phyloP scores from a whole-genome alignment of 2,888 invertebrate genomes.

The Anthrax anthrax region DNA sequence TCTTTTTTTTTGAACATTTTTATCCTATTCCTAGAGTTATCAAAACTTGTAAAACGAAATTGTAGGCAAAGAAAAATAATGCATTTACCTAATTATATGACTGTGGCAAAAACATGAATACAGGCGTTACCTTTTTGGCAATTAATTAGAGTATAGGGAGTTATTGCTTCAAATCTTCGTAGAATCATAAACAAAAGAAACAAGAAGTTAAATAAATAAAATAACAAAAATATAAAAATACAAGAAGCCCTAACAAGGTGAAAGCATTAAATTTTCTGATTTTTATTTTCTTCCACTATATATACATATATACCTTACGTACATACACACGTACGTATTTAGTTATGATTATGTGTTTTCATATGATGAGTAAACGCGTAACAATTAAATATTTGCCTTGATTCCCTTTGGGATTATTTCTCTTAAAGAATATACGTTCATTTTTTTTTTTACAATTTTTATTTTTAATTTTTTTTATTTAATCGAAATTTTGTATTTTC shows the following conservation, averaged over 20 bases:
- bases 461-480: background rate
- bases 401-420: slow-evolving; percentile 1
- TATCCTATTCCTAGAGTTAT: no score
- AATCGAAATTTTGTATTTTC: background rate
- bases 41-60: no score
- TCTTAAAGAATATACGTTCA: background rate
- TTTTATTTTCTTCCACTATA: background rate
- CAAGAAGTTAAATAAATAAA: no score
- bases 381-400: slow-evolving; percentile 4
- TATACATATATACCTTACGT: no score
- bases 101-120: slow-evolving; percentile 1
- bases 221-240: no score
- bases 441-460: background rate
- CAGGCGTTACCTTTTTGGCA: background rate
- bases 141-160: slow-evolving; percentile 2
- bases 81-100: background rate
- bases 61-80: no score
- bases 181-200: background rate
- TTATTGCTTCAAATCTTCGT: background rate
- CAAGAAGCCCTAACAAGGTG: no score
- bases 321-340: no score
- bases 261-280: no score
- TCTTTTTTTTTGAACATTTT: no score
- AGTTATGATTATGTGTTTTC: background rate
- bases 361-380: background rate